Percentiles rank a stretch among this genome's conserved stretches.
Evolutionary conservation across 2,113 vertebrate species (phyloP).

Genomic region (Serinus canaria): DNA sequence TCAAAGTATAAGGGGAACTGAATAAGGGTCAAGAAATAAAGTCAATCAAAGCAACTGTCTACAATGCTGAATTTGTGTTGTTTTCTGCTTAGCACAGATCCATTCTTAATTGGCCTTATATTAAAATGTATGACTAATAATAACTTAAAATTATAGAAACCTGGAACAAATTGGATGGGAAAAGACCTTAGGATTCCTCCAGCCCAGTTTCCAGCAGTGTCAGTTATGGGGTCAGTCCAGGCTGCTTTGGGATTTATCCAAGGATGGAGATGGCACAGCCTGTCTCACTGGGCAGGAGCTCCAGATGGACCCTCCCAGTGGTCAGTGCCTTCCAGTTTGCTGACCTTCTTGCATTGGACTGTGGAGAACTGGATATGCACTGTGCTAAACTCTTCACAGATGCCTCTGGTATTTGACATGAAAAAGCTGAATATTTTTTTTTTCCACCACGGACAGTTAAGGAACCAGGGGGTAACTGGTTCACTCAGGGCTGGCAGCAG

Average conservation of each 20-base stretch:
- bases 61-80: not conserved
- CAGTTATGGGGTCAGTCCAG: not conserved
- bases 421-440: not conserved
- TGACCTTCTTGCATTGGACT: not conserved
- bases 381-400: not conserved
- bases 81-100: not conserved
- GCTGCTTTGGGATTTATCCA: not conserved
- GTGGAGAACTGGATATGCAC: not conserved
- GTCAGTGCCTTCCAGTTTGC: not conserved
- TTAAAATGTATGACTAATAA: not conserved
- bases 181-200: not conserved
- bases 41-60: not conserved
- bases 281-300: not conserved
- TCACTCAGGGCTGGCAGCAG: not conserved
- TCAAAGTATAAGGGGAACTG: not conserved
- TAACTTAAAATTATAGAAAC: not conserved
- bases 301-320: not conserved
- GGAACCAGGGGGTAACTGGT: rapidly evolving
- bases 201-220: not conserved
- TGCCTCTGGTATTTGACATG: not conserved
- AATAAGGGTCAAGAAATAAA: not conserved
- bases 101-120: not conserved
- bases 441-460: too few species aligned
- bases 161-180: not conserved
- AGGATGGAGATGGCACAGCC: not conserved